phyloP scores from a whole-genome alignment of 1,140 invertebrate genomes.

The Acyrthosiphon pisum region DNA sequence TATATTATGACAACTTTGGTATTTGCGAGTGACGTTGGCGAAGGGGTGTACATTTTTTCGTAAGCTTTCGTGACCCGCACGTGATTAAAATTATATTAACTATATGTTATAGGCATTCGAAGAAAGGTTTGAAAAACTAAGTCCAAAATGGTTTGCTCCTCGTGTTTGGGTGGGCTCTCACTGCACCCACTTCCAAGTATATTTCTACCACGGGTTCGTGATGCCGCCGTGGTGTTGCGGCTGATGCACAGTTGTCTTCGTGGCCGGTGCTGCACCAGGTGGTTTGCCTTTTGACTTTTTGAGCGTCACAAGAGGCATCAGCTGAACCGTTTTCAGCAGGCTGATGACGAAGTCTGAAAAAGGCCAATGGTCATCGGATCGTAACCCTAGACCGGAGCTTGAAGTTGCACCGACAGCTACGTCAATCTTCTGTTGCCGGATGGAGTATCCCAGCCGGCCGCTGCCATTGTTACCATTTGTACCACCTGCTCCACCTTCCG shows the following conservation, averaged over 20 bases:
- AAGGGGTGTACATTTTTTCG: not conserved
- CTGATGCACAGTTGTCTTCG: not conserved
- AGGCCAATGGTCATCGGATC: not conserved
- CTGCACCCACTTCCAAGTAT: not conserved
- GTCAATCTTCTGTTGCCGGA: not conserved
- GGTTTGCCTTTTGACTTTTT: not conserved
- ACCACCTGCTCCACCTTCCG: not conserved
- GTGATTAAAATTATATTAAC: too few species aligned
- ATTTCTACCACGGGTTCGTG: not conserved
- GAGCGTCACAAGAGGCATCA: not conserved
- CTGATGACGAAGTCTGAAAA: conserved; percentile 29
- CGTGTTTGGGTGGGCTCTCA: not conserved
- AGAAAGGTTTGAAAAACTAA: not conserved
- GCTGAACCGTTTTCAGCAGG: not conserved
- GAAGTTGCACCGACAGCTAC: not conserved
- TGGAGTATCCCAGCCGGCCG: not conserved
- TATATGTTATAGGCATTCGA: not conserved
- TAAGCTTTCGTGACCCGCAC: not conserved
- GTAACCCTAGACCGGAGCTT: not conserved
- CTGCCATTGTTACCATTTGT: not conserved
- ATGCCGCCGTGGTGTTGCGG: not conserved
- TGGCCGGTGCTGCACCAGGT: too few species aligned
- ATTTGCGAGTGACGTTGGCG: not conserved
- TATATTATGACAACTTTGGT: not conserved
- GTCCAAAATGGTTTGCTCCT: not conserved